These are phyloP conservation scores for Selenia dentaria DNA, from an alignment of 2,888 invertebrate genomes.

Conservation along the genomic window DNA sequence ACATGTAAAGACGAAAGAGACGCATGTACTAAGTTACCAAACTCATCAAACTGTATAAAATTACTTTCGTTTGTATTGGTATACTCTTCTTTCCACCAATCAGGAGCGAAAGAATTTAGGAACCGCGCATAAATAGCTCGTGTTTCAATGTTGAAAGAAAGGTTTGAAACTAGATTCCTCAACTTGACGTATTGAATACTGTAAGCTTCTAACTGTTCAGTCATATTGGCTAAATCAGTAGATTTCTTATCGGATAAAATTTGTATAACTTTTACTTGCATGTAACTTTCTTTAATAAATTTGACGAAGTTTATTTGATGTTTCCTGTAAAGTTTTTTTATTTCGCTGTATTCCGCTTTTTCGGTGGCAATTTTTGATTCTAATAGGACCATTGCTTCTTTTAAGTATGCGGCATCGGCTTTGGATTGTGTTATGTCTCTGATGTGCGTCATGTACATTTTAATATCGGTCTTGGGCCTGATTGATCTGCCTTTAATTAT, in stretches of 20 bases:
- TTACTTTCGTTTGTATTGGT: slow-evolving; percentile 4
- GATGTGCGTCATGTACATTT: slow-evolving; percentile 43
- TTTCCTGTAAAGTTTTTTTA: slow-evolving; percentile 20
- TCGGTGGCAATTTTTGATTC: slow-evolving; percentile 31
- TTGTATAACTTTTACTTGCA: slow-evolving; percentile 35
- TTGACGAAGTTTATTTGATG: slow-evolving; percentile 34
- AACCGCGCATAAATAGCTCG: slow-evolving; percentile 41
- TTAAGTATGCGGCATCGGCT: slow-evolving; percentile 43
- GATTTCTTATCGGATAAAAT: slow-evolving; percentile 29
- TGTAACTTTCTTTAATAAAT: slow-evolving; percentile 40
- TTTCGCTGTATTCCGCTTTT: slow-evolving; percentile 29
- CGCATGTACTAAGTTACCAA: not conserved
- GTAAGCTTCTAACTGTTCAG: slow-evolving; percentile 35
- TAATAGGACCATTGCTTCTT: slow-evolving; percentile 42
- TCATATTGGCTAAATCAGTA: slow-evolving; percentile 21
- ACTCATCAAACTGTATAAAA: not conserved
- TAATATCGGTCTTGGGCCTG: slow-evolving; percentile 40
- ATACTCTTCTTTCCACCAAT: slow-evolving; percentile 33
- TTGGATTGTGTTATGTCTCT: slow-evolving; percentile 41
- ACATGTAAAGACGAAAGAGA: slow-evolving; percentile 16
- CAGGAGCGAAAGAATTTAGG: slow-evolving; percentile 34
- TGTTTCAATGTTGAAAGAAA: slow-evolving; percentile 37
- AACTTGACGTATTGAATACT: slow-evolving; percentile 38
- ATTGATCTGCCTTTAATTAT: slow-evolving; percentile 47
- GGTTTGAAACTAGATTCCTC: slow-evolving; percentile 34